Evolutionary conservation across 2,888 invertebrate genomes (phyloP).

Genomic region (Heliconius cydno): DNA sequence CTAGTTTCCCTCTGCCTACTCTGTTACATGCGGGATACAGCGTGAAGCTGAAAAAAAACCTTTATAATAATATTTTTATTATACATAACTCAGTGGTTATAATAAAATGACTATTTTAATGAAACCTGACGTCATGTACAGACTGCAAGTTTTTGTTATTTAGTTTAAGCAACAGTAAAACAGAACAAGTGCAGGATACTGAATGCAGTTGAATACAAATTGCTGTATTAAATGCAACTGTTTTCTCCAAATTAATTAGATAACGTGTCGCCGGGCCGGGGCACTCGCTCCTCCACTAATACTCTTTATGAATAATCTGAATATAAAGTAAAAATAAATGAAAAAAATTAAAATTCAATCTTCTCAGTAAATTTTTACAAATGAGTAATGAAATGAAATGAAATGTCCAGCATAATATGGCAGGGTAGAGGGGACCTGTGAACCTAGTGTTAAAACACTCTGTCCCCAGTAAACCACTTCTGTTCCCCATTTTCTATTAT

Average conservation of each 20-base stretch:
- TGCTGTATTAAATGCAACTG: constrained; percentile 63
- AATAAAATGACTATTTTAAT: constrained; percentile 10
- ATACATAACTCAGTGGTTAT: neutral
- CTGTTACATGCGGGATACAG: neutral
- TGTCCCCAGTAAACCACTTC: too few species aligned
- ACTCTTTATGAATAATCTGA: constrained; percentile 38
- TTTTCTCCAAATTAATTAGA: constrained; percentile 62
- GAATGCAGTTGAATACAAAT: constrained; percentile 65
- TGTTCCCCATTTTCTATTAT: fast-evolving
- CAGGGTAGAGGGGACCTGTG: too few species aligned
- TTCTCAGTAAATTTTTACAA: neutral
- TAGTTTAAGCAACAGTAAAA: constrained; percentile 49
- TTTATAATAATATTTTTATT: too few species aligned
- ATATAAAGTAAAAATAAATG: neutral
- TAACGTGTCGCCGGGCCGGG: constrained; percentile 50
- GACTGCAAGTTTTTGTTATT: constrained; percentile 6
- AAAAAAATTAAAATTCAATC: neutral
- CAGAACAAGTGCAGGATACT: constrained; percentile 53
- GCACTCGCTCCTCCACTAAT: constrained; percentile 40
- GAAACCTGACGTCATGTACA: constrained; percentile 13
- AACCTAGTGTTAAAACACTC: too few species aligned
- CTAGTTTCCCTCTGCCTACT: neutral
- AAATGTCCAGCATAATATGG: too few species aligned
- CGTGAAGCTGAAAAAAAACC: too few species aligned
- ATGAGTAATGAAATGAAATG: neutral